These are phyloP conservation scores for Proisotoma minuta DNA, from an alignment of 2,888 invertebrate species.

Conservation along the genomic window DNA sequence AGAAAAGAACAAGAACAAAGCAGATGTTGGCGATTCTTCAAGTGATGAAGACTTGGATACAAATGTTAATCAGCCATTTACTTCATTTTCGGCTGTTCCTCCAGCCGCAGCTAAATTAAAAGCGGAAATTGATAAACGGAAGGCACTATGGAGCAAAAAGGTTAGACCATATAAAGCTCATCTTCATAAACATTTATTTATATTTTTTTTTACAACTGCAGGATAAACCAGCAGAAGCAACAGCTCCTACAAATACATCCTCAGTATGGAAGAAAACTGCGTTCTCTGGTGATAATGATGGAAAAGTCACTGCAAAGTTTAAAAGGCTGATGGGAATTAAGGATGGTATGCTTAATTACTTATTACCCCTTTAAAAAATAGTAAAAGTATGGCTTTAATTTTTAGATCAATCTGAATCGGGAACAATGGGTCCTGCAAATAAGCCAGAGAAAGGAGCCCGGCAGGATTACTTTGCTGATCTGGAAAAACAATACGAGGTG, in stretches of 20 bases:
- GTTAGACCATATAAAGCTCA: constrained; percentile 49
- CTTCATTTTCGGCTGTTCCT: constrained; percentile 14
- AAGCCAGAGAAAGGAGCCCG: constrained; percentile 43
- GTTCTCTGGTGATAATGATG: constrained; percentile 86
- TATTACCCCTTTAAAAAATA: background rate
- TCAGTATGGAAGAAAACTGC: constrained; percentile 71
- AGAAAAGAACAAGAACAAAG: constrained; percentile 23
- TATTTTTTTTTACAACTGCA: constrained; percentile 46
- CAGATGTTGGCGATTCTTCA: constrained; percentile 37
- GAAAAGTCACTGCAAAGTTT: constrained; percentile 89
- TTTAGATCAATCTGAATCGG: background rate
- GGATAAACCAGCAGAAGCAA: constrained; percentile 52
- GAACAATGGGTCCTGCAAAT: constrained; percentile 9
- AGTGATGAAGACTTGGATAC: constrained; percentile 36
- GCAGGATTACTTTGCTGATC: constrained; percentile 82
- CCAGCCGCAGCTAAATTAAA: constrained; percentile 69
- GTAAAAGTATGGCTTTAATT: background rate
- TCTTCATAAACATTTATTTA: background rate
- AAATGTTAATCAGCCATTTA: constrained; percentile 5
- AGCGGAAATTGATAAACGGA: constrained; percentile 85
- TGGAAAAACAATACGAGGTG: constrained; percentile 95
- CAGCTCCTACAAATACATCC: constrained; percentile 6
- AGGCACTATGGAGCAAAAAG: constrained; percentile 83
- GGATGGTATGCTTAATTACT: constrained; percentile 50
- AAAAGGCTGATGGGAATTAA: constrained; percentile 95